Base-by-base conservation (phyloP, 2,113 vertebrate species). In the Enhydra lutris region DNA sequence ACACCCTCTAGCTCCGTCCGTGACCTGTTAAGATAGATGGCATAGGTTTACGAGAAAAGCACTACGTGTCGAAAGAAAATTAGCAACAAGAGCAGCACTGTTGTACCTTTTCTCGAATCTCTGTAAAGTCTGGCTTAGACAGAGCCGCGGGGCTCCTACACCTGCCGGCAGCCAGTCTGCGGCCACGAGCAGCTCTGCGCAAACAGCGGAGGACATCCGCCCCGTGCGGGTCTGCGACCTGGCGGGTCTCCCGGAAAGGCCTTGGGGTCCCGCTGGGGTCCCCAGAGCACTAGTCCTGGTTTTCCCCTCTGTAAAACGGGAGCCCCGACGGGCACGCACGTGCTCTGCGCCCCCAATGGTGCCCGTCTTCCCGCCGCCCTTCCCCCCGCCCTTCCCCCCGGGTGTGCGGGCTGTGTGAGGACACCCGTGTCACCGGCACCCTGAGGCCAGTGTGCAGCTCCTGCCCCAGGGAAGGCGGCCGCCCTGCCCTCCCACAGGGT, bases 121-220 rank as follows among this genome's bases (percentile, higher is more conserved):
- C 45, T 20, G 13, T n/a, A 14, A 17, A 4, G 73, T 45, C 73
- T 4, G 73, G 42, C 45, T 24, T 11, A 9, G 50, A 42, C 11
- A 31, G 29, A 18, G 12, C 4, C 2, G 1, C 39, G 7, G 3
- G 50, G 26, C 5, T 36, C 36, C 2, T n/a, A 23, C 61, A 67
- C 61, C 42, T 4, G 55, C 12, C n/a, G 13, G 4, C 36, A 6
- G 81, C 14, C 57, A 0, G 36, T 26, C n/a, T 57, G 55, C 2
- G 81, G 45, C 6, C 7, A 67, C 4, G 0, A 7, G 20, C 17
- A 6, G 13, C 12, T 26, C 21, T 11, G 29, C 1, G 8, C 52
- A 21, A 50, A 29, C 34, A 3, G 13, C 0, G 14, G 13, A 63
- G 47, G 42, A 20, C 23, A 3, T 15, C 29, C 2, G 0, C 39